Percentiles rank a stretch among this genome's conserved stretches.
phyloP scores from a whole-genome alignment of 2,797 vertebrate genomes.

The Catharus ustulatus region DNA sequence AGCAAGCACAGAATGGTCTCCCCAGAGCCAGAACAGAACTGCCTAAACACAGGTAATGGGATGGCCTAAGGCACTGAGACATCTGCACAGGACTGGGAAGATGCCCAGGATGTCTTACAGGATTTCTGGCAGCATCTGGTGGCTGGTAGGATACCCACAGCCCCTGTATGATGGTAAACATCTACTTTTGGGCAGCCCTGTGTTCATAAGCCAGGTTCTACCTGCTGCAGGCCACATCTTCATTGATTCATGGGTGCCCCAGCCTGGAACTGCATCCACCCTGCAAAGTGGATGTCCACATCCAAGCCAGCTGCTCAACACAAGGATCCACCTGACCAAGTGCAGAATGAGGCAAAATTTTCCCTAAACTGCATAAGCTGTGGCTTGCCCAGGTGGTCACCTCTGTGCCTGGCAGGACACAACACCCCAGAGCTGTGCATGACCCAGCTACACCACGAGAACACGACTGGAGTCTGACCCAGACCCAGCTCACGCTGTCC shows the following conservation, averaged over 20 bases:
- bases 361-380: background rate
- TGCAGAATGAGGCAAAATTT: background rate
- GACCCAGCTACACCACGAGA: background rate
- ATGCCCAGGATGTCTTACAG: background rate
- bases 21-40: background rate
- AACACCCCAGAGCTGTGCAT: background rate
- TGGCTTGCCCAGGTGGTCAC: background rate
- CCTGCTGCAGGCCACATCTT: background rate
- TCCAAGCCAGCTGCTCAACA: background rate
- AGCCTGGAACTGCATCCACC: background rate
- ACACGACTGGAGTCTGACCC: accelerated
- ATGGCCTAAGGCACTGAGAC: background rate
- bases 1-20: background rate
- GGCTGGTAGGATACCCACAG: background rate
- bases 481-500: background rate
- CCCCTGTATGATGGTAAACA: background rate
- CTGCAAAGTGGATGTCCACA: background rate
- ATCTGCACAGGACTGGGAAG: background rate
- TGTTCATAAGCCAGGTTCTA: background rate
- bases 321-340: background rate
- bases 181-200: background rate
- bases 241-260: background rate
- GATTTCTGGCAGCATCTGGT: background rate
- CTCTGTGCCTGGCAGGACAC: background rate
- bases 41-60: background rate